Percentiles rank a stretch among this genome's conserved stretches.
phyloP scores from a whole-genome alignment of 2,797 vertebrate species.

The Oceanodroma leucorhoa region DNA sequence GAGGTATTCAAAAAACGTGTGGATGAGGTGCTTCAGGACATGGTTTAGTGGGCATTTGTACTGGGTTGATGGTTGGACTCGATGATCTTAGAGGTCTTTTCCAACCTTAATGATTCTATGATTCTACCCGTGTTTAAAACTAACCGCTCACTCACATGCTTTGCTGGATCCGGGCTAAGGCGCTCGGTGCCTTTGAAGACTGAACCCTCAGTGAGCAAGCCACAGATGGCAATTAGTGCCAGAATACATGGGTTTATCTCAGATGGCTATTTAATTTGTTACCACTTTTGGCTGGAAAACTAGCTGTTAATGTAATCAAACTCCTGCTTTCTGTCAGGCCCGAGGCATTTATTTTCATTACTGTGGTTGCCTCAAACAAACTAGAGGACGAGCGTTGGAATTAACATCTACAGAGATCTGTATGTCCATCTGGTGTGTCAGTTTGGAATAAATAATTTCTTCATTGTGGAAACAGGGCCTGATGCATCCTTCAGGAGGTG shows the following conservation, averaged over 20 bases:
- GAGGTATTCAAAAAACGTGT: no score
- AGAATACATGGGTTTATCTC: neutral
- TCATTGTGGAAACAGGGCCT: neutral
- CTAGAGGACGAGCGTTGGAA: neutral
- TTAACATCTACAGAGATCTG: neutral
- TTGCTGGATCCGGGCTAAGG: neutral
- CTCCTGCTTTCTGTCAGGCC: conserved; percentile 43
- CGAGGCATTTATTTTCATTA: conserved; percentile 28
- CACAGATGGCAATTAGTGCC: conserved; percentile 5
- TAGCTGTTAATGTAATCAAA: conserved; percentile 29
- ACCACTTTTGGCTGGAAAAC: conserved; percentile 22
- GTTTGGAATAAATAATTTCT: neutral
- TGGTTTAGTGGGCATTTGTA: no score
- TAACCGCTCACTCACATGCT: accelerated
- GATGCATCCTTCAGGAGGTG: neutral
- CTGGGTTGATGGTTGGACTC: no score
- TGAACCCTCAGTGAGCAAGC: neutral
- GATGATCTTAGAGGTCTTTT: no score
- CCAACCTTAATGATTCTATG: no score
- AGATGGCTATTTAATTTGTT: conserved; percentile 56
- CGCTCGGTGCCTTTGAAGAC: neutral
- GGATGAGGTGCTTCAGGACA: no score
- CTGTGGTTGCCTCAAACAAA: conserved; percentile 4
- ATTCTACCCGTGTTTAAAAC: accelerated
- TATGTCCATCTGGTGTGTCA: conserved; percentile 9